These are phyloP conservation scores for Aphyosemion australe DNA, from an alignment of 2,113 vertebrate genomes.

Conservation along the genomic window DNA sequence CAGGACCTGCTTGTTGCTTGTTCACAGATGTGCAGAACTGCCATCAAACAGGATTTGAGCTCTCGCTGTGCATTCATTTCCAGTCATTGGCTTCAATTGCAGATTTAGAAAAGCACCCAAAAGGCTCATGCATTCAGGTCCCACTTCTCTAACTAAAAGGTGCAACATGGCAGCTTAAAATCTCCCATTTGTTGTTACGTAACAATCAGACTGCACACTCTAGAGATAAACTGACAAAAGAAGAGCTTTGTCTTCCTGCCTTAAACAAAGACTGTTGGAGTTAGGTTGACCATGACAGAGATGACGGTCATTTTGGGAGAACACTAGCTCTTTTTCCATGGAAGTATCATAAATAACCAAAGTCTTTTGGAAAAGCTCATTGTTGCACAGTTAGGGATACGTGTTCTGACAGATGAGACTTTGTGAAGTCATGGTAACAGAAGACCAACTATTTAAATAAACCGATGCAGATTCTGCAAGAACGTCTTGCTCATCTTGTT, in stretches of 20 bases:
- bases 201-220: slow-evolving; percentile 18
- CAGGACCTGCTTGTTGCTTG: slow-evolving; percentile 29
- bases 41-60: slow-evolving; percentile 14
- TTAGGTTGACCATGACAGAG: slow-evolving; percentile 31
- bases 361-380: slow-evolving; percentile 24
- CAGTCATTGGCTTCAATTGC: neutral
- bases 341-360: slow-evolving; percentile 23
- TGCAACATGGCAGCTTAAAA: no score
- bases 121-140: neutral
- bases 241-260: slow-evolving; percentile 15
- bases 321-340: slow-evolving; percentile 30
- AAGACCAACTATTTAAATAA: neutral
- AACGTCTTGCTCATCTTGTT: neutral
- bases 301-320: slow-evolving; percentile 14
- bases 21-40: slow-evolving; percentile 9
- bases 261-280: slow-evolving; percentile 2
- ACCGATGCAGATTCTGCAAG: neutral
- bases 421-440: neutral
- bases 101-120: slow-evolving; percentile 1
- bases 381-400: slow-evolving; percentile 12
- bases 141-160: slow-evolving; percentile 7
- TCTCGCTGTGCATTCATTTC: slow-evolving; percentile 4
- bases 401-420: slow-evolving; percentile 26
- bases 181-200: slow-evolving; percentile 25
- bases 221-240: slow-evolving; percentile 18